Evolutionary conservation across 2,888 invertebrate species (phyloP), one percentile per base, ranked within the genome.

Genomic region (Sylvicola fuscatus): DNA sequence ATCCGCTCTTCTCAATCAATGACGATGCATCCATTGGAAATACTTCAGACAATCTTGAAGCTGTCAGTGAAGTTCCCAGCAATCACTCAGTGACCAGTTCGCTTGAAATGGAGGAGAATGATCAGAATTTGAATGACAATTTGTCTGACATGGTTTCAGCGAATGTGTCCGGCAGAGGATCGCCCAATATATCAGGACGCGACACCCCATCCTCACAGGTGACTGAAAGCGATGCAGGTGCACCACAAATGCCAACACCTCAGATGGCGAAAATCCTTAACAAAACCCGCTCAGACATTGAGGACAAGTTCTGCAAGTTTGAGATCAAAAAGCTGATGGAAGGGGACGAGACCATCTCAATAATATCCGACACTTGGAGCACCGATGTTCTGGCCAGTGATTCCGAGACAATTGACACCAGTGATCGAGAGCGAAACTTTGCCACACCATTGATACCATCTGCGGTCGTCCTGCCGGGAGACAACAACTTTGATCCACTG

Each of bases 361-460:
- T 95, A 49, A 92, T 97, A 46, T 92, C 92, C 33, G 97, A 98
- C 56, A 93, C 93, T 1, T 97, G 97, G 97, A 92, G 92, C 45
- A 97, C 97, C 1, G 97, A 97, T 58, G 97, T 97, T 33, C 60
- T 95, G 37, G 93, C 93, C 0, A 92, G 90, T 37, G 97, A 97
- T 58, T 90, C 89, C 10, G 97, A 97, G 61, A 83, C 83, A 13
- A 71, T 89, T 31, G 92, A 90, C 43, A 78, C 78, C 43, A 68
- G 68, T 15, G 76, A 78, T 45, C 66, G 73, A 32, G 66, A 61
- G 40, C 48, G 61, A 3, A 61, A 56, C 38, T 58, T 62, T 40
- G 56, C 60, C 8, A 59, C 62, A 0, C 61, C 62, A 0, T 46
- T 61, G 1, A 59, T 61, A 41, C 58, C 60, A 2, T 54, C 60